Percentiles rank a stretch among this genome's conserved stretches.
Evolutionary conservation across 2,113 vertebrate species (phyloP).

Genomic region (Phycodurus eques): DNA sequence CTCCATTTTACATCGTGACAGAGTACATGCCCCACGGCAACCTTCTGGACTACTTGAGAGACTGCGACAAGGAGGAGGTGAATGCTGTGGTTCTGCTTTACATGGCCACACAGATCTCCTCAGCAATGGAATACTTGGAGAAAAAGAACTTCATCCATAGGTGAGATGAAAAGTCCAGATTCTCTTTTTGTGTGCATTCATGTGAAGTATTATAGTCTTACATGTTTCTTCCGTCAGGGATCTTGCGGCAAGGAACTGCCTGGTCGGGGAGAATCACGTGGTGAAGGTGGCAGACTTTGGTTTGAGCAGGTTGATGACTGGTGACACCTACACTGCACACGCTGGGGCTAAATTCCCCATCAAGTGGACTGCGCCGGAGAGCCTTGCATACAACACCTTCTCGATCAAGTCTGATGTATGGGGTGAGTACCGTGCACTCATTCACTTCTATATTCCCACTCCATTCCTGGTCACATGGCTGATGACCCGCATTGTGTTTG

Average conservation of each 20-base stretch:
- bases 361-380: conserved; percentile 98
- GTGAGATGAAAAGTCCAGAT: conserved; percentile 54
- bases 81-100: conserved; percentile 95
- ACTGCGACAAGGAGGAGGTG: conserved; percentile 93
- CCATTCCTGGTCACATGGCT: neutral
- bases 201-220: neutral
- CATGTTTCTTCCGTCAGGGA: conserved; percentile 73
- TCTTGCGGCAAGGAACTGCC: conserved; percentile 93
- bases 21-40: conserved; percentile 99
- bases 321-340: conserved; percentile 98
- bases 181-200: neutral
- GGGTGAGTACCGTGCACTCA: conserved; percentile 73
- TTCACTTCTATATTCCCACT: neutral
- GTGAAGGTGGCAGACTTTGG: conserved; percentile 99
- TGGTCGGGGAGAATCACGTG: conserved; percentile 96
- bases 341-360: conserved; percentile 99
- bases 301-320: conserved; percentile 94
- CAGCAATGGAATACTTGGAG: conserved; percentile 98
- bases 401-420: conserved; percentile 99
- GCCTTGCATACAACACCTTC: conserved; percentile 97
- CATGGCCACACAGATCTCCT: conserved; percentile 99
- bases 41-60: conserved; percentile 92
- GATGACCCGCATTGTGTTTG: neutral
- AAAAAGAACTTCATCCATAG: conserved; percentile 99
- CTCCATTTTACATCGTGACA: conserved; percentile 96